These are phyloP conservation scores for Ethmia dodecea DNA, from an alignment of 2,888 invertebrate genomes.

Conservation along the genomic window DNA sequence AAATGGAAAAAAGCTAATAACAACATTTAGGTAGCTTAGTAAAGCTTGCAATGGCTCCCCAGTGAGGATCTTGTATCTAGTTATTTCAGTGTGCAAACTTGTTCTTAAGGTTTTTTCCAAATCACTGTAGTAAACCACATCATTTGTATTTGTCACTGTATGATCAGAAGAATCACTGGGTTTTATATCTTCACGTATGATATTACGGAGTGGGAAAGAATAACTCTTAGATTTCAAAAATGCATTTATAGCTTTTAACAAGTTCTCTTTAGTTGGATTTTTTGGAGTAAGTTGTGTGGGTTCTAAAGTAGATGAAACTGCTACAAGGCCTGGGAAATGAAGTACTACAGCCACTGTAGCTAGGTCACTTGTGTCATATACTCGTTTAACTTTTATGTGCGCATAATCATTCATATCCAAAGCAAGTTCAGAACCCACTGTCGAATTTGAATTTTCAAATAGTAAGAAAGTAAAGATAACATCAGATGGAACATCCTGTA, in stretches of 20 bases:
- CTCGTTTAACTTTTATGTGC: constrained; percentile 77
- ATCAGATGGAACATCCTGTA: constrained; percentile 67
- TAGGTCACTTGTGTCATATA: constrained; percentile 75
- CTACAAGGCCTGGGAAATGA: constrained; percentile 76
- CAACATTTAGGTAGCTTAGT: constrained; percentile 82
- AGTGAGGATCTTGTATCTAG: constrained; percentile 81
- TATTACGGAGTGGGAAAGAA: constrained; percentile 46
- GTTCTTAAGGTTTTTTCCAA: constrained; percentile 91
- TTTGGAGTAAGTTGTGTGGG: constrained; percentile 52
- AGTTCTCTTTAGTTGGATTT: constrained; percentile 54
- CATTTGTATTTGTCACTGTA: constrained; percentile 32
- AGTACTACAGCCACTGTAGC: constrained; percentile 59
- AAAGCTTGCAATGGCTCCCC: constrained; percentile 86
- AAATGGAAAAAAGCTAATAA: constrained; percentile 89
- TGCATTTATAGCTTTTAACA: constrained; percentile 69
- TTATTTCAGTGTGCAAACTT: constrained; percentile 90
- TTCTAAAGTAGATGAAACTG: constrained; percentile 54
- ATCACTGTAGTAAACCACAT: constrained; percentile 89
- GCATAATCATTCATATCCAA: constrained; percentile 80
- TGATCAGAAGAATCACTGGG: constrained; percentile 32
- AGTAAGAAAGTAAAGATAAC: constrained; percentile 80
- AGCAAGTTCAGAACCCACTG: constrained; percentile 80
- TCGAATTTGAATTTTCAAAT: constrained; percentile 80
- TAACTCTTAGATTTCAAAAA: constrained; percentile 69
- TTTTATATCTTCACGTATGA: constrained; percentile 27